Conservation (phyloP, 2,797 vertebrate species). For the Ispidina picta region DNA sequence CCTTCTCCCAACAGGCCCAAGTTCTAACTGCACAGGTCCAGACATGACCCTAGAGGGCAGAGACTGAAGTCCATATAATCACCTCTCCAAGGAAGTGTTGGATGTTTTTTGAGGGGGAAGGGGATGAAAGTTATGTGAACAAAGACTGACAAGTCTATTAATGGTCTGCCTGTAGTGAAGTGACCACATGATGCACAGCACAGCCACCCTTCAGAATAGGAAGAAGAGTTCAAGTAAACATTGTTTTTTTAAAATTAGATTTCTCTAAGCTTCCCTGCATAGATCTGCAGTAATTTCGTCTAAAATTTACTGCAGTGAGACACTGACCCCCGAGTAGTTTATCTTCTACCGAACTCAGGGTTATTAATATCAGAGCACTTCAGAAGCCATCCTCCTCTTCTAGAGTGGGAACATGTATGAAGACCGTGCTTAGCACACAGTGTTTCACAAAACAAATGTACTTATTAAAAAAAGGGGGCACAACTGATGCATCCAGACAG, state of each 20-base stretch:
- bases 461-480: slow-evolving; percentile 18
- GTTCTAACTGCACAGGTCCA: slow-evolving; percentile 81
- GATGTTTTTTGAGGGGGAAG: slow-evolving; percentile 48
- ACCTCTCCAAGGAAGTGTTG: slow-evolving; percentile 67
- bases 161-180: slow-evolving; percentile 28
- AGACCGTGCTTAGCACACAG: neutral
- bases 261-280: neutral
- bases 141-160: slow-evolving; percentile 28
- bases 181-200: slow-evolving; percentile 36
- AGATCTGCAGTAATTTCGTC: neutral
- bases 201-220: neutral
- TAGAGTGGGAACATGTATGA: neutral
- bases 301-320: neutral
- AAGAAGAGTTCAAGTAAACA: neutral
- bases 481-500: slow-evolving; percentile 59
- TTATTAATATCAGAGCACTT: slow-evolving; percentile 6
- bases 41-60: slow-evolving; percentile 83
- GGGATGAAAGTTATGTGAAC: slow-evolving; percentile 52
- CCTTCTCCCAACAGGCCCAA: slow-evolving; percentile 83
- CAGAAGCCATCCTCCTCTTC: slow-evolving; percentile 31
- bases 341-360: neutral
- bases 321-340: neutral
- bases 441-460: neutral
- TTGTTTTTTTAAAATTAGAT: neutral
- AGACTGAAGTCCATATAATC: slow-evolving; percentile 76